Percentiles rank a stretch among this genome's conserved stretches.
Conservation (phyloP, 2,888 invertebrate species). For the Acleris cristana region DNA sequence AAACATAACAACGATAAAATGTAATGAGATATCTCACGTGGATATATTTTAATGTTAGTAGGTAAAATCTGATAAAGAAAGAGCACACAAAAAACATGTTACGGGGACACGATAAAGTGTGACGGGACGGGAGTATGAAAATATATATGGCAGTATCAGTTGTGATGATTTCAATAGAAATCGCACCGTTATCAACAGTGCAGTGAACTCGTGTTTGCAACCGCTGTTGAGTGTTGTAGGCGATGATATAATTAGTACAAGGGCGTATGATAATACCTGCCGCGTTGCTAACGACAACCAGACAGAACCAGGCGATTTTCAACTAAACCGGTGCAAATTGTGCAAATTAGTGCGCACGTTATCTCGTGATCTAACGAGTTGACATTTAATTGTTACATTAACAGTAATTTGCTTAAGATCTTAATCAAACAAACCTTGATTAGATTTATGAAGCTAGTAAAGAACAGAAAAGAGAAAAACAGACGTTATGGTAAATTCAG, state of each 20-base stretch:
- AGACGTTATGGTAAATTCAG: no score
- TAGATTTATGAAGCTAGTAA: background rate
- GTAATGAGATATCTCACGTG: slow-evolving; percentile 57
- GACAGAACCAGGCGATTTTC: slow-evolving; percentile 41
- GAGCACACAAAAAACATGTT: slow-evolving; percentile 59
- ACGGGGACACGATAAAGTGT: slow-evolving; percentile 51
- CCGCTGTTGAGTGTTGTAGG: slow-evolving; percentile 52
- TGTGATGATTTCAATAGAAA: slow-evolving; percentile 36
- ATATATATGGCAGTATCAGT: slow-evolving; percentile 22
- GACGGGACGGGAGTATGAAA: slow-evolving; percentile 41
- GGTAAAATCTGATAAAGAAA: slow-evolving; percentile 67
- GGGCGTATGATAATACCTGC: slow-evolving; percentile 62
- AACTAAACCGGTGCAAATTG: slow-evolving; percentile 27
- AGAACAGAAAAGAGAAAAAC: background rate
- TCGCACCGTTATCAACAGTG: slow-evolving; percentile 52
- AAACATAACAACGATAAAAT: slow-evolving; percentile 52
- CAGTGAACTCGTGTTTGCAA: slow-evolving; percentile 64
- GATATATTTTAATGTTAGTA: slow-evolving; percentile 63
- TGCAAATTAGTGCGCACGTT: slow-evolving; percentile 22
- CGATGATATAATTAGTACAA: slow-evolving; percentile 67
- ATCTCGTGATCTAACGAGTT: slow-evolving; percentile 19
- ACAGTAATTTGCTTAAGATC: slow-evolving; percentile 1
- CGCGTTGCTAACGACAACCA: slow-evolving; percentile 55
- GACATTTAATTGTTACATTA: slow-evolving; percentile 12
- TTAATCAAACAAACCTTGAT: slow-evolving; percentile 11